Percentiles rank a stretch among this genome's conserved stretches.
phyloP scores from a whole-genome alignment of 2,113 vertebrate genomes.

The Podocnemis expansa region DNA sequence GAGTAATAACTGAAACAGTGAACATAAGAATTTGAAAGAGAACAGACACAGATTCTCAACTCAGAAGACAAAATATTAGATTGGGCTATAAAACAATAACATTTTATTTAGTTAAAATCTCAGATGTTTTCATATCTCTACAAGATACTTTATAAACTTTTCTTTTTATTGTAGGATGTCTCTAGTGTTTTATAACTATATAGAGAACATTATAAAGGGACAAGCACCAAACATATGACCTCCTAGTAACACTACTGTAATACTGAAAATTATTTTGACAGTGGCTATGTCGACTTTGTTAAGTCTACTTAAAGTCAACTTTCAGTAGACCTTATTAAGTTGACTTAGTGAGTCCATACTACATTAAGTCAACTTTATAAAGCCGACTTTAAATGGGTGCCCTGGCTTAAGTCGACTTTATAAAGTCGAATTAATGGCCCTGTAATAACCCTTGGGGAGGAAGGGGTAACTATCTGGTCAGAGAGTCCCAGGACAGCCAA shows the following conservation, averaged over 20 bases:
- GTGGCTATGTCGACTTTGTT: too few relatives aligned
- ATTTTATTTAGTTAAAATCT: background rate
- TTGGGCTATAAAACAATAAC: background rate
- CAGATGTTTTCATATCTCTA: background rate
- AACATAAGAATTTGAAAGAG: fast-evolving
- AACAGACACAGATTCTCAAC: background rate
- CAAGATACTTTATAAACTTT: background rate
- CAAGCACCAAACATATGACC: background rate
- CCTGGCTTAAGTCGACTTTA: too few relatives aligned
- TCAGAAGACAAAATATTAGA: background rate
- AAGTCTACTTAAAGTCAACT: too few relatives aligned
- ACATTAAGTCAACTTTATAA: too few relatives aligned
- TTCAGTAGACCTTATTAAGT: too few relatives aligned
- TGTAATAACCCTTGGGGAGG: too few relatives aligned
- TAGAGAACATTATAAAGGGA: background rate
- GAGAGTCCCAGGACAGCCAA: too few relatives aligned
- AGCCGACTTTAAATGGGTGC: too few relatives aligned
- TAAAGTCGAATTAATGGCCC: too few relatives aligned
- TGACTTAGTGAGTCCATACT: too few relatives aligned
- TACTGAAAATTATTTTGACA: background rate
- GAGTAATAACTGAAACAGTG: background rate
- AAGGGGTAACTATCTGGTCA: too few relatives aligned
- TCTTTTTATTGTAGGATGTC: background rate
- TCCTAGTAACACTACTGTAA: background rate
- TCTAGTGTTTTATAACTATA: background rate